A percentile compares a stretch with the other conserved stretches of the same genome.
phyloP scores from a whole-genome alignment of 2,888 invertebrate genomes.

The Romanomermis culicivorax region DNA sequence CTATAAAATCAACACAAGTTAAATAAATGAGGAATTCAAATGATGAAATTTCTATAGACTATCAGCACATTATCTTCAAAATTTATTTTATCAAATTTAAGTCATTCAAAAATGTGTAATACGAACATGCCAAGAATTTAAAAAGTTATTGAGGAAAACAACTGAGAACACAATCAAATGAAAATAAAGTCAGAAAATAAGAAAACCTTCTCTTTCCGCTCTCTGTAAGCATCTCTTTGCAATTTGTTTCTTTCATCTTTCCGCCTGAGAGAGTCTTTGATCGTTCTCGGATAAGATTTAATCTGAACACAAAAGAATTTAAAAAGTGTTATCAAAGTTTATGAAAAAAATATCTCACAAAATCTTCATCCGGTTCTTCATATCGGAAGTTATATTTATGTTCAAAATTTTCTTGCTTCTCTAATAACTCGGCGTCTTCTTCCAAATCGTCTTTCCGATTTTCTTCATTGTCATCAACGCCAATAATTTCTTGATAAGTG shows the following conservation, averaged over 20 bases:
- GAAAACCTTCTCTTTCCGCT: slow-evolving; percentile 9
- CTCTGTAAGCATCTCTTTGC: slow-evolving; percentile 42
- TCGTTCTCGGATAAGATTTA: slow-evolving; percentile 71
- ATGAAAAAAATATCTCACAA: slow-evolving; percentile 24
- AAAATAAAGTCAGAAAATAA: too few relatives aligned
- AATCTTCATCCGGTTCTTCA: slow-evolving; percentile 83
- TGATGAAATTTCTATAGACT: too few relatives aligned
- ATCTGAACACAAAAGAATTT: slow-evolving; percentile 36
- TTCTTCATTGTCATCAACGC: slow-evolving; percentile 30
- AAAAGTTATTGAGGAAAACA: too few relatives aligned
- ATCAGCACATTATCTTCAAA: too few relatives aligned
- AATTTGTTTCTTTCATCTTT: slow-evolving; percentile 54
- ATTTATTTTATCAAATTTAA: too few relatives aligned
- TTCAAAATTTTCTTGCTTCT: slow-evolving; percentile 71
- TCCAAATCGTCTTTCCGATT: slow-evolving; percentile 33
- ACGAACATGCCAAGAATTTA: too few relatives aligned
- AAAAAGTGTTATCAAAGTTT: slow-evolving; percentile 11
- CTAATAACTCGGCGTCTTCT: slow-evolving; percentile 50
- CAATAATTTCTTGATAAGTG: slow-evolving; percentile 43
- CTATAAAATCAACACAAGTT: too few relatives aligned
- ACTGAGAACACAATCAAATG: too few relatives aligned
- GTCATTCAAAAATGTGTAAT: too few relatives aligned
- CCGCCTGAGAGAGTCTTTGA: slow-evolving; percentile 56
- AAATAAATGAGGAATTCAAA: neutral
- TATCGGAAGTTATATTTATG: slow-evolving; percentile 83